Evolutionary conservation across 2,113 vertebrate genomes (phyloP).

Genomic region (Perognathus longimembris): DNA sequence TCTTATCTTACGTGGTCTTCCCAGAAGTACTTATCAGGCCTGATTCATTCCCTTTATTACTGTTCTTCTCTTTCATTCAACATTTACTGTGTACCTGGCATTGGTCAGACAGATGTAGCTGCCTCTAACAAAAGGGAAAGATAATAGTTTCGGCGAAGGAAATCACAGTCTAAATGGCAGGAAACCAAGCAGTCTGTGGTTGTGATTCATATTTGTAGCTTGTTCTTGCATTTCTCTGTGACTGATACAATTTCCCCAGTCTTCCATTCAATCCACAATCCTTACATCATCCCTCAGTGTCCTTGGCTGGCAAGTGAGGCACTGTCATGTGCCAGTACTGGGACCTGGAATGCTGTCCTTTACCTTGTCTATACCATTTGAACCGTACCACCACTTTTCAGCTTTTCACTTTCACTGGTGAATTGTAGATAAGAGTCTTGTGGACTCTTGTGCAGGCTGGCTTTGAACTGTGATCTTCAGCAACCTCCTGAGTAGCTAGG

Average conservation of each 20-base stretch:
- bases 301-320: neutral
- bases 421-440: no score
- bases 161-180: neutral
- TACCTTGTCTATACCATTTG: no score
- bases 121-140: conserved; percentile 28
- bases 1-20: conserved; percentile 41
- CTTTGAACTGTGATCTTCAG: no score
- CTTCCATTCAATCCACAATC: neutral
- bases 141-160: conserved; percentile 26
- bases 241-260: neutral
- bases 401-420: no score
- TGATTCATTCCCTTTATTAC: neutral
- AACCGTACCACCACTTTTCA: no score
- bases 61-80: neutral
- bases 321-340: no score
- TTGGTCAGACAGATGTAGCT: conserved; percentile 12
- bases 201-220: neutral
- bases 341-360: no score
- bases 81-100: conserved; percentile 20
- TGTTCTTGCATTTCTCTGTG: neutral
- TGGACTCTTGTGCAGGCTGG: no score
- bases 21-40: conserved; percentile 24
- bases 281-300: neutral
- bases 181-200: neutral
- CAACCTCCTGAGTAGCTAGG: no score